phyloP scores from a whole-genome alignment of 37 sponge, comb jelly and placozoan species.

The Chondrosia reniformis region DNA sequence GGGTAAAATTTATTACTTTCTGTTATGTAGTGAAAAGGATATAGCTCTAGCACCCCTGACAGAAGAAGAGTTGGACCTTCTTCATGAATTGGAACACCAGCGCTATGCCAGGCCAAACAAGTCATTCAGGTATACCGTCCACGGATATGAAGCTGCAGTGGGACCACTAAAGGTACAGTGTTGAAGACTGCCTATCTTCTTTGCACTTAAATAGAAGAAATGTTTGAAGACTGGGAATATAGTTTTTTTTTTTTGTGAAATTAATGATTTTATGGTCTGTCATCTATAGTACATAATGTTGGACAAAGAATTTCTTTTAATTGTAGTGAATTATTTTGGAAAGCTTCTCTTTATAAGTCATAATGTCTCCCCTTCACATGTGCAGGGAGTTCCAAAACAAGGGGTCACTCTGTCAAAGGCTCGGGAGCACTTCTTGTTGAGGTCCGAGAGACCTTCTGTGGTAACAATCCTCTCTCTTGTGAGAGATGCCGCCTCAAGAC shows the following conservation, averaged over 20 bases:
- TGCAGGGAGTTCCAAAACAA: conserved; percentile 49
- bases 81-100: conserved; percentile 43
- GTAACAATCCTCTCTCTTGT: conserved; percentile 91
- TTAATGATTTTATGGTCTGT: too few relatives aligned
- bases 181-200: too few relatives aligned
- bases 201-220: too few relatives aligned
- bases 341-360: too few relatives aligned
- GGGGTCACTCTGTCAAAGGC: conserved; percentile 56
- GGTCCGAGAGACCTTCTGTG: conserved; percentile 71
- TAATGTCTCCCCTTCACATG: background rate
- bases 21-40: conserved; percentile 1
- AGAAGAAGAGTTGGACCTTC: background rate
- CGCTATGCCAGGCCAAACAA: conserved; percentile 75
- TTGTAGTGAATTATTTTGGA: too few relatives aligned
- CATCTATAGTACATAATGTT: too few relatives aligned
- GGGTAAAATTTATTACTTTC: too few relatives aligned
- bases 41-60: background rate
- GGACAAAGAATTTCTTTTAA: too few relatives aligned
- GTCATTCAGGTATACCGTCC: conserved; percentile 67
- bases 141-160: conserved; percentile 63
- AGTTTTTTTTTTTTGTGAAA: too few relatives aligned
- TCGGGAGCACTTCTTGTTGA: conserved; percentile 79
- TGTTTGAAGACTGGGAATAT: too few relatives aligned
- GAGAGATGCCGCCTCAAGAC: conserved; percentile 81
- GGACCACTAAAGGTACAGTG: conserved; percentile 81